Conservation (phyloP, 2,888 invertebrate species). For the Melinaea marsaeus region DNA sequence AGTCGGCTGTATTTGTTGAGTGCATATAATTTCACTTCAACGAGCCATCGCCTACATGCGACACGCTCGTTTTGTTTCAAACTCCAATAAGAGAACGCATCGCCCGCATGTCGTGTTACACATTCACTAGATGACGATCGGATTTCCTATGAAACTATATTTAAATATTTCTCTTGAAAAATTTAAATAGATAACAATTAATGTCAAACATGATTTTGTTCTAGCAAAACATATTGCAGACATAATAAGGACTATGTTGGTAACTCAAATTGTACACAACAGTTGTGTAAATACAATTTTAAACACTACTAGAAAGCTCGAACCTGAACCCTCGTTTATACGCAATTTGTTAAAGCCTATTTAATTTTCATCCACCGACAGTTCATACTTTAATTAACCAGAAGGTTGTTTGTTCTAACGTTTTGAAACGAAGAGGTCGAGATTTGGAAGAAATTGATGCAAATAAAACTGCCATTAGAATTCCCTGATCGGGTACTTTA, state of each 20-base stretch:
- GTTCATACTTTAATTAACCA: conserved; percentile 57
- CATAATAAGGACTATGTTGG: background rate
- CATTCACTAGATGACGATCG: background rate
- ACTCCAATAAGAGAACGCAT: conserved; percentile 37
- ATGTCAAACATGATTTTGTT: background rate
- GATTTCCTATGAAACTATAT: background rate
- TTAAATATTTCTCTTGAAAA: background rate
- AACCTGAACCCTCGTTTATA: conserved; percentile 45
- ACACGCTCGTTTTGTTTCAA: conserved; percentile 38
- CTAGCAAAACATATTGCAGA: background rate
- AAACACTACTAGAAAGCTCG: conserved; percentile 41
- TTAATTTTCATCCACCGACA: conserved; percentile 52
- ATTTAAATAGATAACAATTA: background rate
- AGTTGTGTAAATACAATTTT: conserved; percentile 21
- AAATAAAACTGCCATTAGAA: conserved; percentile 38
- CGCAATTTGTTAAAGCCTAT: conserved; percentile 55
- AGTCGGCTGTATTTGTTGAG: conserved; percentile 55
- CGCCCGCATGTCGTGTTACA: conserved; percentile 12
- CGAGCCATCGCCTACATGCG: conserved; percentile 37
- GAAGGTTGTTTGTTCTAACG: conserved; percentile 46
- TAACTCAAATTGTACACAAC: conserved; percentile 7
- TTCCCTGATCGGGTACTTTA: conserved; percentile 16
- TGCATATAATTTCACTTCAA: conserved; percentile 55
- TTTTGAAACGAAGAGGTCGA: conserved; percentile 42
- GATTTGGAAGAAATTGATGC: conserved; percentile 46